These are phyloP conservation scores for silkworm (Bombyx mori) DNA, from an alignment of 1,140 invertebrate species.

Conservation along the genomic window DNA sequence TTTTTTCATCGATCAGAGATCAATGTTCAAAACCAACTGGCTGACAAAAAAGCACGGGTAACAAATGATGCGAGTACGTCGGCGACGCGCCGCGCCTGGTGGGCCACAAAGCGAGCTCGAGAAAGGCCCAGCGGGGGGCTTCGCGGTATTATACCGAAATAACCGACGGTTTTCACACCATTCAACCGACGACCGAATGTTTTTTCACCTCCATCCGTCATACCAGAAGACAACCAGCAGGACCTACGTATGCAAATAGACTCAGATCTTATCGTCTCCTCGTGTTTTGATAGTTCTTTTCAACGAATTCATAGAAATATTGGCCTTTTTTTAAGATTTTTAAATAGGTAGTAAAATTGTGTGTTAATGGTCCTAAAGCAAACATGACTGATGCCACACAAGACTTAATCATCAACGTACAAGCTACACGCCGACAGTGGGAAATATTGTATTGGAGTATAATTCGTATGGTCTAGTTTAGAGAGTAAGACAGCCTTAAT, in stretches of 20 bases:
- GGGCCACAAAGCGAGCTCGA: constrained; percentile 39
- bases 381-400: no score
- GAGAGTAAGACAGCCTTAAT: no score
- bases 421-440: no score
- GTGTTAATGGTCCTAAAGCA: no score
- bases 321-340: no score
- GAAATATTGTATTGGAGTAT: no score
- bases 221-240: constrained; percentile 23
- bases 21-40: constrained; percentile 33
- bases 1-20: constrained; percentile 30
- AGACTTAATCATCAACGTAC: no score
- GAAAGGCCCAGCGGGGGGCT: constrained; percentile 47
- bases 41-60: constrained; percentile 50
- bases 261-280: constrained; percentile 2
- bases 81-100: constrained; percentile 26
- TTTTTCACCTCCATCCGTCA: constrained; percentile 46
- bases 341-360: no score
- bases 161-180: constrained; percentile 45
- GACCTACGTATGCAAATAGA: constrained; percentile 8
- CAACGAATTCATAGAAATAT: neutral
- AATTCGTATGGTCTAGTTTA: no score
- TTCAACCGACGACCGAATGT: constrained; percentile 38
- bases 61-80: constrained; percentile 55
- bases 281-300: neutral
- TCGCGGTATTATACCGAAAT: constrained; percentile 28